Evolutionary conservation across 2,797 vertebrate species (phyloP).

Genomic region (Sparus aurata): DNA sequence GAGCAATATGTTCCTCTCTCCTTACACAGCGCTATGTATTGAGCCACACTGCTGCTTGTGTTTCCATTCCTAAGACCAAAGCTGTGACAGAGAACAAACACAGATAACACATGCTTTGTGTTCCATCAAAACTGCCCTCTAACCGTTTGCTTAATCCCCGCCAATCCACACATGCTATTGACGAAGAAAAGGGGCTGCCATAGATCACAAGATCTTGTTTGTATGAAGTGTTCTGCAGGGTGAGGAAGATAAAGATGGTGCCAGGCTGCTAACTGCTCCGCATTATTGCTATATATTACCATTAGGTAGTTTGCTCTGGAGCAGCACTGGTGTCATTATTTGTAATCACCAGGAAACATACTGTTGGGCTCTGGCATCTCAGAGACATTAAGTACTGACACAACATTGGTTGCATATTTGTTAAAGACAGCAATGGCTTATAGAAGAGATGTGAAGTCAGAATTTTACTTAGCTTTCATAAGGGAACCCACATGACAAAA

Average conservation of each 20-base stretch:
- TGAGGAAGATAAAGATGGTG: slow-evolving; percentile 56
- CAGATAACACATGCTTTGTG: slow-evolving; percentile 70
- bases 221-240: slow-evolving; percentile 47
- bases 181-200: slow-evolving; percentile 24
- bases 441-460: not conserved
- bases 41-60: slow-evolving; percentile 53
- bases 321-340: slow-evolving; percentile 25
- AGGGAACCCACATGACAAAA: not conserved
- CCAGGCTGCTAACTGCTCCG: slow-evolving; percentile 51
- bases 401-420: slow-evolving; percentile 14
- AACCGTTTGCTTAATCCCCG: slow-evolving; percentile 63
- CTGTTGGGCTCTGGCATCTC: slow-evolving; percentile 23
- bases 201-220: slow-evolving; percentile 56
- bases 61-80: slow-evolving; percentile 63
- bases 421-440: not conserved
- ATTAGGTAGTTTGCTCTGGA: slow-evolving; percentile 53
- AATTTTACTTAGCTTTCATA: not conserved
- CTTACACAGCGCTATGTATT: slow-evolving; percentile 31
- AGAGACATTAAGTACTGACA: slow-evolving; percentile 5
- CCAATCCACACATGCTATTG: slow-evolving; percentile 49
- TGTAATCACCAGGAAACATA: slow-evolving; percentile 41
- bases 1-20: slow-evolving; percentile 7
- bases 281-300: slow-evolving; percentile 50
- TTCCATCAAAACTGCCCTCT: slow-evolving; percentile 60
- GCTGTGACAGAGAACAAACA: slow-evolving; percentile 72